Conservation (phyloP, 2,797 vertebrate genomes). For the Ceyx erithaca region DNA sequence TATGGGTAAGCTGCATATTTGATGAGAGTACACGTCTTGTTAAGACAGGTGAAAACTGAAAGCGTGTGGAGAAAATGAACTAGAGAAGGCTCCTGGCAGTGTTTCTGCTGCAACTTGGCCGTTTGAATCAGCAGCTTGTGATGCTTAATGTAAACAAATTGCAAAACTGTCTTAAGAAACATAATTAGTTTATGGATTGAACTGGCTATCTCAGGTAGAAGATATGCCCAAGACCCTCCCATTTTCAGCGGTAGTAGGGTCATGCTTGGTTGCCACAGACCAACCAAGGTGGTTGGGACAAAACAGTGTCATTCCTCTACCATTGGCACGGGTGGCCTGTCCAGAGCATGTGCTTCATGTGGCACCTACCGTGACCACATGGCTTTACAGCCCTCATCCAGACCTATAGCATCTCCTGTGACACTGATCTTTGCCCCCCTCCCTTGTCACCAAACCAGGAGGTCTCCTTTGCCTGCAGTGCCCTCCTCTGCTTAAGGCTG, state of each 20-base stretch:
- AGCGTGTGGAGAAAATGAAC: not conserved
- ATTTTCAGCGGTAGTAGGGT: not conserved
- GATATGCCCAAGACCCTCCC: not conserved
- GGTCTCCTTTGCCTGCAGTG: not conserved
- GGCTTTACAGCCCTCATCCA: not conserved
- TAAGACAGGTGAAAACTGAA: conserved; percentile 33
- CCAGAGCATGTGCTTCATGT: not conserved
- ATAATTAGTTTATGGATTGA: not conserved
- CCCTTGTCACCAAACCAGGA: not conserved
- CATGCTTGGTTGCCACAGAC: not conserved
- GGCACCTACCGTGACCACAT: accelerated
- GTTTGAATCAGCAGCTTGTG: conserved; percentile 17
- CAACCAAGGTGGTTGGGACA: not conserved
- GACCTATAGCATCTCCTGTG: not conserved
- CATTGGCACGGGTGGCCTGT: accelerated
- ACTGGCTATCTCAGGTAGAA: not conserved
- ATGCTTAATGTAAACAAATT: not conserved
- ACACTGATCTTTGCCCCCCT: not conserved
- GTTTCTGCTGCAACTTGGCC: not conserved
- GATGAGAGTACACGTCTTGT: not conserved
- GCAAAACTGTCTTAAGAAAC: not conserved
- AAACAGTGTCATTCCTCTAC: not conserved
- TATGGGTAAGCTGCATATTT: not conserved
- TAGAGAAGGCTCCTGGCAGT: not conserved
- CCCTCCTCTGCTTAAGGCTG: not conserved